Base-by-base conservation (phyloP, 1,140 invertebrate species). In the Euwallacea fornicatus region DNA sequence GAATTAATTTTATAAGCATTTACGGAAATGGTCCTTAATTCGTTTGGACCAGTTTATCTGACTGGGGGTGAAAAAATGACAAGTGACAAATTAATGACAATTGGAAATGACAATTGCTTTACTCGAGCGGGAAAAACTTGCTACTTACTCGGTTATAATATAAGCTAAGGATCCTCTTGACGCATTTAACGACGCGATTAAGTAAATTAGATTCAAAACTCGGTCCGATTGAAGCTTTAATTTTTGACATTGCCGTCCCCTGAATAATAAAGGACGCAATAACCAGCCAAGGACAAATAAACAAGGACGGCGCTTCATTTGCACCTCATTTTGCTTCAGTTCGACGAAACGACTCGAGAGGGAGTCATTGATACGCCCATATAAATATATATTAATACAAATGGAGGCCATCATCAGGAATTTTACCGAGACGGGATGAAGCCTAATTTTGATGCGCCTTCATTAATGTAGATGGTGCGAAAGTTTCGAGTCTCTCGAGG, bases 371-470 rank as follows among this genome's bases (percentile, higher is more conserved):
- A 73, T 73, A 73, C 44, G 68, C 72, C 72, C 67, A 73, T 73
- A 73, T 73, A 73, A 73, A 73, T 73, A 73, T 73, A 68, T 73
- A 73, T 73, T 73, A 73, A 73, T 73, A 73, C 72, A 73, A 72
- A 72, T 72, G 70, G 70, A 33, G 42, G 64, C 54, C 63, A 63
- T 66, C 70, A 70, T 70, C 69, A 70, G 69, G 70, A 72, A 72
- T 72, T 72, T 66, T 72, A 66, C 55, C 55, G 70, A 58, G 67
- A 65, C 61, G 56, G 58, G 59, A 46, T 21, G 64, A 60, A 72
- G 70, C 70, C 64, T 72, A 72, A 72, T 72, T 72, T 66, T 66
- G 70, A 66, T 72, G 63, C 58, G 63, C 70, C 63, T 66, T 72
- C 70, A 72, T 72, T 72, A 72, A 72, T 72, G 70, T 72, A 72